These are phyloP conservation scores for Podarcis muralis DNA, from an alignment of 2,113 vertebrate species.

Conservation along the genomic window DNA sequence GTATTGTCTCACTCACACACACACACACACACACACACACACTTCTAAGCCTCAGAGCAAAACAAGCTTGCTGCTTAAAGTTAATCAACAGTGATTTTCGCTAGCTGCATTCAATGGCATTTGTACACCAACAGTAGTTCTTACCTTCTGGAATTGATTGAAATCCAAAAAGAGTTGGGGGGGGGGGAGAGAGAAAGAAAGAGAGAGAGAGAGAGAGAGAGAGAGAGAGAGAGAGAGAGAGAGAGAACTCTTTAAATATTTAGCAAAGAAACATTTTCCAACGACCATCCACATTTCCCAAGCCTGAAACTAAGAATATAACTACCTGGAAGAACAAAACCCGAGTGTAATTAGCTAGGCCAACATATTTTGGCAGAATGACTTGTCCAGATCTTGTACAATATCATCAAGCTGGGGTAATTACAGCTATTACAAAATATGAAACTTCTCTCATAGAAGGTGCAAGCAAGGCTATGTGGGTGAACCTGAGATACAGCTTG, in stretches of 20 bases:
- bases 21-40: neutral
- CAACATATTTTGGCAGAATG: too few relatives aligned
- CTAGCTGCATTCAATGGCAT: slow-evolving; percentile 36
- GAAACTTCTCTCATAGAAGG: too few relatives aligned
- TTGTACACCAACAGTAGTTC: slow-evolving; percentile 62
- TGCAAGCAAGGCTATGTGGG: too few relatives aligned
- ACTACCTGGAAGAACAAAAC: neutral
- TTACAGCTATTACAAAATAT: too few relatives aligned
- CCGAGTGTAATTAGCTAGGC: too few relatives aligned
- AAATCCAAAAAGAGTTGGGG: slow-evolving; percentile 70
- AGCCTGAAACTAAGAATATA: neutral
- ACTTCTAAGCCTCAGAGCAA: neutral
- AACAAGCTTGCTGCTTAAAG: slow-evolving; percentile 17
- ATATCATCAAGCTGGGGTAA: too few relatives aligned
- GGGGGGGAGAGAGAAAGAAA: neutral
- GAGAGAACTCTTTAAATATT: slow-evolving; percentile 66
- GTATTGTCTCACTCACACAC: neutral
- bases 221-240: neutral
- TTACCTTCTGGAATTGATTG: slow-evolving; percentile 82
- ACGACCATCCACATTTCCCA: slow-evolving; percentile 14
- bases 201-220: too few relatives aligned
- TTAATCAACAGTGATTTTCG: neutral
- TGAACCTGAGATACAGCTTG: too few relatives aligned
- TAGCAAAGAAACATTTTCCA: slow-evolving; percentile 51
- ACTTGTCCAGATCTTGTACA: too few relatives aligned